Conservation (phyloP, 2,113 vertebrate genomes). For the Cairina moschata region DNA sequence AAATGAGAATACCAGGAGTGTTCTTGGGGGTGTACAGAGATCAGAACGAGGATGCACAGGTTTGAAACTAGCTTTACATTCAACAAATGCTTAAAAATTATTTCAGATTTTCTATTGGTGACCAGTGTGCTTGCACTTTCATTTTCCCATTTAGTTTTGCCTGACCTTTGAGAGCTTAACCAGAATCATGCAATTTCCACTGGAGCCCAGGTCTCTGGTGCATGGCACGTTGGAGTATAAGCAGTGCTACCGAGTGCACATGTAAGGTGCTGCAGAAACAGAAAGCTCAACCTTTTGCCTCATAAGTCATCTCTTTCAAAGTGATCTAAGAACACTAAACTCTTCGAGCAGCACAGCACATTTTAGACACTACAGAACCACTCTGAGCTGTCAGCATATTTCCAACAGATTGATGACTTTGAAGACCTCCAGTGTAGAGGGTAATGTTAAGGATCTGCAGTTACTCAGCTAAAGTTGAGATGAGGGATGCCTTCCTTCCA, state of each 20-base stretch:
- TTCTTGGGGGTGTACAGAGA: neutral
- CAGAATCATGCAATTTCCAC: rapidly evolving
- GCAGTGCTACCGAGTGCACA: neutral
- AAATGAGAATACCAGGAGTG: rapidly evolving
- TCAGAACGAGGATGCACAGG: neutral
- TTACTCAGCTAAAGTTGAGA: slow-evolving; percentile 48
- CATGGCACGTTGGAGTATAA: rapidly evolving
- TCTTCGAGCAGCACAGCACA: neutral
- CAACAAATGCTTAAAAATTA: neutral
- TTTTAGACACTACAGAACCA: slow-evolving; percentile 22
- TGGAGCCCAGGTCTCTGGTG: neutral
- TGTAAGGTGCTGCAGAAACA: neutral
- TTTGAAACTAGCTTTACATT: neutral
- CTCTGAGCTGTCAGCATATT: slow-evolving; percentile 42
- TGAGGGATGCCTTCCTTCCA: slow-evolving; percentile 66
- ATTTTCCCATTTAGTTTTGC: neutral
- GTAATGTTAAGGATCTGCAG: slow-evolving; percentile 50
- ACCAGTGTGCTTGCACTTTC: rapidly evolving
- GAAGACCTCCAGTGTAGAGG: slow-evolving; percentile 50
- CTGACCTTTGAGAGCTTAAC: neutral
- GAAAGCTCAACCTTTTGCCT: slow-evolving; percentile 9
- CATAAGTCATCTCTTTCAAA: neutral
- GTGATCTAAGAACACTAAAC: slow-evolving; percentile 14
- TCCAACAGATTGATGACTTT: slow-evolving; percentile 47
- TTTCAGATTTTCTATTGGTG: neutral